Evolutionary conservation across 35 echinoderm and acorn worm genomes (phyloP), one percentile per base, ranked within the genome.

Genomic region (Ophioderma brevispina): DNA sequence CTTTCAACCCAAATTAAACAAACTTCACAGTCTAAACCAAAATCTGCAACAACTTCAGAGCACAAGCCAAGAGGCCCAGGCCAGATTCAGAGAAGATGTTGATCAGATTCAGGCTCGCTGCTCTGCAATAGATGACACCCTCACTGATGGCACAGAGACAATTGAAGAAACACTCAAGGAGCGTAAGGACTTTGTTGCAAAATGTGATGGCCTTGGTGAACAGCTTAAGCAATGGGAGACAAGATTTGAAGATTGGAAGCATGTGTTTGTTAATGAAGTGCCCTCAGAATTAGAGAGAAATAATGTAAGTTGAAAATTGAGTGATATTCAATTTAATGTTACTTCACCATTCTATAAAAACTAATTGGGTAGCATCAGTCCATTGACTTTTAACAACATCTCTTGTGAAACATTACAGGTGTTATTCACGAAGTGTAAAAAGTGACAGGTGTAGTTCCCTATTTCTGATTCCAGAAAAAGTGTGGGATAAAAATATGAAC

Each of bases 1-100:
- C n/a, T 34, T 40, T 23, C 41, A 55, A 50, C 39, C 82, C 37
- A 78, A 91, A 76, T 5, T 91, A 18, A 75, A 91, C n/a, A 36
- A 84, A 64, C 39, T 91, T 19, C 76, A 78, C 19, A 17, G 40
- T 36, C 50, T 91, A 43, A 91, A 86, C 40, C n/a, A 79, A 79
- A n/a, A 82, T 13, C 82, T 91, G 0, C 39, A 37, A 33, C 82
- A 91, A 36, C 41, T 77, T 14, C 82, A 85, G 63, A 77, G 76
- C 52, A 35, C 82, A 17, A 55, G 37, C 21, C 76, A 64, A 21
- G 75, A 32, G 0, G 82, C 81, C 19, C 38, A 46, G 15, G 64
- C 63, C 40, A 79, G 50, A 75, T 75, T 91, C 6, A 32, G 15
- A 30, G 38, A 75, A 17, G 82, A 91, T 50, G 35, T 15, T 25